Evolutionary conservation across 2,888 invertebrate species (phyloP), one percentile per base, ranked within the genome.

Genomic region (Phyllotreta cruciferae): DNA sequence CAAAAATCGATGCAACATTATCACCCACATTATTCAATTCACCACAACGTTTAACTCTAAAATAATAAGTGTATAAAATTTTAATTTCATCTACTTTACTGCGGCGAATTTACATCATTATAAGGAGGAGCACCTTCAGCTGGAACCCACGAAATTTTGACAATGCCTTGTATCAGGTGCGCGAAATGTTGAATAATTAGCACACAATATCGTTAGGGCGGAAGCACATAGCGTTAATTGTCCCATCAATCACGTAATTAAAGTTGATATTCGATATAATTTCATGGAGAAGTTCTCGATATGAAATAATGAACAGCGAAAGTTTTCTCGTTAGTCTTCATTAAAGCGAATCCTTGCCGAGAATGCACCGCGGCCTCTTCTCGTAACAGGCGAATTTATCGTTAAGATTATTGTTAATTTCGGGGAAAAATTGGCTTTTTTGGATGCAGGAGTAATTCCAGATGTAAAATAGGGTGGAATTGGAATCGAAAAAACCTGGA

Each of bases 321-420:
- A 72, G 63, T 72, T 72, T 72, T 70, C 70, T 69, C 72, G 68
- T 72, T 72, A 69, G 68, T 72, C 71, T 72, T 72, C 71, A 71
- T 72, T 68, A 72, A 60, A 54, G 3, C 14, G 49, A 62, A 65
- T 55, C 56, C 49, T 61, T 55, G 35, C 36, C 41, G 55, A 55
- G 24, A 24, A 24, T 24, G 24, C 24, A 24, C 24, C n/a, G n/a
- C n/a, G n/a, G n/a, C n/a, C n/a, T 24, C 4, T 24, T 24, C 24
- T 3, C 24, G 24, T 24, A 24, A 24, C 24, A 24, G 24, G 24
- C 24, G 24, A 24, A 24, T 1, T 24, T 24, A 24, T 4, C 1
- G 4, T 24, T 3, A 24, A 24, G 24, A 24, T 24, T 24, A 24
- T 24, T 24, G 24, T 24, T n/a, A n/a, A n/a, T 24, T 24, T 24